phyloP scores from a whole-genome alignment of 2,888 invertebrate species.

The Epirrhoe alternata region DNA sequence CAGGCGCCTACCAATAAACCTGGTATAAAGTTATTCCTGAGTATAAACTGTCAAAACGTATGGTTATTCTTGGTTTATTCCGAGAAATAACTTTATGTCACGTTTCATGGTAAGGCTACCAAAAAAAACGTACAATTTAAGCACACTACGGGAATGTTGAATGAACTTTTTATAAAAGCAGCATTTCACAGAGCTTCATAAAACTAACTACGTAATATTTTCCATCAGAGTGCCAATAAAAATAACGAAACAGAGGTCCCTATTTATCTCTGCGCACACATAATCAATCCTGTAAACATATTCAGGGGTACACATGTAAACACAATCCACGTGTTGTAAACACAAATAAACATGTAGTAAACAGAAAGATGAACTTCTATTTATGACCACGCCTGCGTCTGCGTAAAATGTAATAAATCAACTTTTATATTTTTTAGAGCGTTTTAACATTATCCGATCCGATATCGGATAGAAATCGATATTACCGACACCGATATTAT shows the following conservation, averaged over 20 bases:
- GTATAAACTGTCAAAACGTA: too few relatives aligned
- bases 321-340: background rate
- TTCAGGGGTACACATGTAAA: slow-evolving; percentile 7
- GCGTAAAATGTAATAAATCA: slow-evolving; percentile 2
- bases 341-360: slow-evolving; percentile 17
- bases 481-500: too few relatives aligned
- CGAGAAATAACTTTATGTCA: too few relatives aligned
- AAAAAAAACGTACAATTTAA: background rate
- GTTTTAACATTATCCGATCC: too few relatives aligned
- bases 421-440: too few relatives aligned
- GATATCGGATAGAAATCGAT: too few relatives aligned
- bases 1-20: too few relatives aligned
- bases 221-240: slow-evolving; percentile 18
- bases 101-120: too few relatives aligned
- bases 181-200: slow-evolving; percentile 17
- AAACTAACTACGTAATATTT: slow-evolving; percentile 24
- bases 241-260: slow-evolving; percentile 17
- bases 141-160: background rate
- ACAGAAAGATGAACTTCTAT: background rate
- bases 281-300: slow-evolving; percentile 26
- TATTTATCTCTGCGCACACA: slow-evolving; percentile 13
- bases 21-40: too few relatives aligned
- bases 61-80: too few relatives aligned
- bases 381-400: slow-evolving; percentile 7
- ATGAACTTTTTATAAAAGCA: background rate